phyloP scores from a whole-genome alignment of 2,113 vertebrate species.

The Corythornis cristatus region DNA sequence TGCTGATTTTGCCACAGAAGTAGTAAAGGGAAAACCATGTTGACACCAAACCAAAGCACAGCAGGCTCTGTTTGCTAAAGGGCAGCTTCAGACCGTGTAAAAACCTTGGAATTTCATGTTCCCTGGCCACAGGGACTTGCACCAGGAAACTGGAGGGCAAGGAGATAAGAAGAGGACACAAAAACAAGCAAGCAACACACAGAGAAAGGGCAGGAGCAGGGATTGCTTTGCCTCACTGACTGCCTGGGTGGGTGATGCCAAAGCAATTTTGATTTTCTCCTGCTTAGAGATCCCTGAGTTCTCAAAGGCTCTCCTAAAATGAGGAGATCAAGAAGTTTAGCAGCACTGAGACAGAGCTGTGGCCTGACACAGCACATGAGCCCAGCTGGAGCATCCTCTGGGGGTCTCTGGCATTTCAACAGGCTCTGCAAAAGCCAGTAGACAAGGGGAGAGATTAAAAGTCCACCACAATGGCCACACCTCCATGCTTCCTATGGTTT shows the following conservation, averaged over 20 bases:
- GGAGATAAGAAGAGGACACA: background rate
- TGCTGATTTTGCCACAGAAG: background rate
- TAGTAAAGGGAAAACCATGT: background rate
- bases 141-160: background rate
- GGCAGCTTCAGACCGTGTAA: background rate
- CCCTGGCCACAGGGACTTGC: background rate
- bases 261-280: background rate
- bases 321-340: background rate
- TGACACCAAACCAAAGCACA: background rate
- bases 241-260: background rate
- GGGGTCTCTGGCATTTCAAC: background rate
- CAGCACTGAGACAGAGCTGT: background rate
- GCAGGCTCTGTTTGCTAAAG: background rate
- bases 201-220: background rate
- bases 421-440: background rate
- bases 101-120: accelerated
- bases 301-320: background rate
- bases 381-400: background rate
- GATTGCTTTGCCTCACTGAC: background rate
- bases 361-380: background rate
- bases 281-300: background rate
- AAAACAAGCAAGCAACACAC: background rate
- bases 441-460: background rate
- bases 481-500: accelerated
- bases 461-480: background rate